Percentiles rank a stretch among this genome's conserved stretches.
Conservation (phyloP, 2,888 invertebrate genomes). For the Crepidodera aurea region DNA sequence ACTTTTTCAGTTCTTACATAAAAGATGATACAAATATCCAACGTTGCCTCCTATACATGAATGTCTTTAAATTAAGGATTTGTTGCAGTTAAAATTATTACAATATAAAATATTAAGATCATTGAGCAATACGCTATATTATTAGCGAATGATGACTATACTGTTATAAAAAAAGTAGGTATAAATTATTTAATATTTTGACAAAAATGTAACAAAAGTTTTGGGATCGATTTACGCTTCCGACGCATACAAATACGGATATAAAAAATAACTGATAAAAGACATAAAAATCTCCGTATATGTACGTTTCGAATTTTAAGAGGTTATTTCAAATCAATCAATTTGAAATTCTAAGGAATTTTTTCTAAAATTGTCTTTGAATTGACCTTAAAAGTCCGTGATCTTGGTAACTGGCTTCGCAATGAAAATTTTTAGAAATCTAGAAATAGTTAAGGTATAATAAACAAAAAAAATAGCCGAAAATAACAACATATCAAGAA, state of each 20-base stretch:
- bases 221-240: conserved; percentile 47
- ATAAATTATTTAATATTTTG: too few relatives aligned
- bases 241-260: conserved; percentile 47
- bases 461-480: conserved; percentile 17
- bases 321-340: conserved; percentile 10
- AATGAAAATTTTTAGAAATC: conserved; percentile 16
- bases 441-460: conserved; percentile 20
- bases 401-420: conserved; percentile 48
- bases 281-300: conserved; percentile 32
- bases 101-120: too few relatives aligned
- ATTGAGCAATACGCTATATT: too few relatives aligned
- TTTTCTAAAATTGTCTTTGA: conserved; percentile 2
- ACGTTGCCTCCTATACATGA: too few relatives aligned
- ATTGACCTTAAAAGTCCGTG: conserved; percentile 44
- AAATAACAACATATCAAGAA: conserved; percentile 58
- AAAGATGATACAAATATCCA: too few relatives aligned
- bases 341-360: conserved; percentile 4
- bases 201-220: too few relatives aligned
- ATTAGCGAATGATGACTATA: too few relatives aligned
- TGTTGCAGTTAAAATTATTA: too few relatives aligned
- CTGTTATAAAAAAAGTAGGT: too few relatives aligned
- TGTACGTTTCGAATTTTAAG: conserved; percentile 32
- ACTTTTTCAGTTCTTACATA: too few relatives aligned
- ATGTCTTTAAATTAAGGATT: too few relatives aligned
- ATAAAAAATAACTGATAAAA: conserved; percentile 18